Base-by-base conservation (phyloP, 92 coral and sea anemone genomes). In the Muricea muricata region DNA sequence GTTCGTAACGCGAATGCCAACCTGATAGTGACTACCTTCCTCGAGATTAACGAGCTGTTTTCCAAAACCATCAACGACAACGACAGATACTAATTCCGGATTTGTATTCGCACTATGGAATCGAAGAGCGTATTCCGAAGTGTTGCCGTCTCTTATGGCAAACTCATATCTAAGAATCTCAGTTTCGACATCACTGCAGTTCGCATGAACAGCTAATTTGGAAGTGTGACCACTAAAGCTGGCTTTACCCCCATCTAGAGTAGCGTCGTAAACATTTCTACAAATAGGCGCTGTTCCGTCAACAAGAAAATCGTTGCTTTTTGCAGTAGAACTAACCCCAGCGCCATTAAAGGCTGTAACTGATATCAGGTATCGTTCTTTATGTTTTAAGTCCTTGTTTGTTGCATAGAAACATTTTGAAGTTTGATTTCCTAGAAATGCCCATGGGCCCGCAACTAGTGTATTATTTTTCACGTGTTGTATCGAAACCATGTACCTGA, bases 241-340 rank as follows among this genome's bases (percentile, higher is more conserved):
- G 6, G 89, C 34, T 58, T 68, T 94, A 23, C 70, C 56, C 31
- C 68, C 90, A 74, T 66, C 68, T 32, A 82, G 50, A 6, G 54
- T 69, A 29, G 93, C 94, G 86, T 90, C 93, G 90, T 97, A 90
- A 0, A 96, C 88, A n/a, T 85, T 72, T 9, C 45, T 37, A 76
- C 99, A 96, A 24, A 82, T 58, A 10, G 99, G 95, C 32, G 99
- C 94, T 4, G 93, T 87, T 15, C 75, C 89, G 58, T 96, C 99
- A 7, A 92, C 96, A 0, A 75, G 50, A 26, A 96, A 96, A 21
- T 97, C 98, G 88, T 93, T 87, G 8, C 97, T 91, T 7, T 57
- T 31, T 46, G 73, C 73, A 6, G 97, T 85, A 0, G 89, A 35
- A 32, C 88, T 79, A 60, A 96, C 85, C n/a, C 92, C 94, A 23